phyloP scores from a whole-genome alignment of 2,888 invertebrate species.

The Epistrophe grossulariae region DNA sequence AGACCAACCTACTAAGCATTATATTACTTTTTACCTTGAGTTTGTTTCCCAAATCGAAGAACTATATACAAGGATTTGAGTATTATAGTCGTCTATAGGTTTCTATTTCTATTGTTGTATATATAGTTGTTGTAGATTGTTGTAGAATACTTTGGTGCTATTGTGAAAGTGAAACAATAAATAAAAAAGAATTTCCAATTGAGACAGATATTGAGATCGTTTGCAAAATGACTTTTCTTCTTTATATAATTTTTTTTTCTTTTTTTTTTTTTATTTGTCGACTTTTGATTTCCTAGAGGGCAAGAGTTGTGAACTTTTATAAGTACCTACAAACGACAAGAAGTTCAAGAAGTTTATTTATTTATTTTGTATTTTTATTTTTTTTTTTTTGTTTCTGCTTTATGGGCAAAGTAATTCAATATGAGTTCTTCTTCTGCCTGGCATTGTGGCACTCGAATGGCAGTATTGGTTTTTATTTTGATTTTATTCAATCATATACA shows the following conservation, averaged over 20 bases:
- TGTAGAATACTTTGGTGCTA: slow-evolving; percentile 11
- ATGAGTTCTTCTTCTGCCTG: slow-evolving; percentile 12
- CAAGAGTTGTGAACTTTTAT: slow-evolving; percentile 43
- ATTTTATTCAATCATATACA: slow-evolving; percentile 31
- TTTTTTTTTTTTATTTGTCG: slow-evolving; percentile 24
- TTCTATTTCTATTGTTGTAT: background rate
- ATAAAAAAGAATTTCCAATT: slow-evolving; percentile 42
- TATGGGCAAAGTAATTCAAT: slow-evolving; percentile 45
- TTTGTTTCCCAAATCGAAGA: slow-evolving; percentile 48
- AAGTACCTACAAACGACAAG: slow-evolving; percentile 16
- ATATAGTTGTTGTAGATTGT: background rate
- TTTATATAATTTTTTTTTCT: background rate
- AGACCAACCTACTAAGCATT: slow-evolving; percentile 30
- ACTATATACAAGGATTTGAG: slow-evolving; percentile 30
- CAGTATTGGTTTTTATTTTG: slow-evolving; percentile 46
- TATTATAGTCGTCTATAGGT: background rate
- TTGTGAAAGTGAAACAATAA: slow-evolving; percentile 61
- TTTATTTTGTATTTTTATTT: background rate
- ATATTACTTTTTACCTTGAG: slow-evolving; percentile 45
- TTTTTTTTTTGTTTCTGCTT: slow-evolving; percentile 8
- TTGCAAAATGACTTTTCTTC: slow-evolving; percentile 43
- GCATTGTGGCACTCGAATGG: slow-evolving; percentile 8
- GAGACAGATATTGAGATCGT: slow-evolving; percentile 45
- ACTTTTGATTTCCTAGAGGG: slow-evolving; percentile 50
- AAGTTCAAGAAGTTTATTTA: slow-evolving; percentile 39